Evolutionary conservation across 2,888 invertebrate genomes (phyloP), one percentile per base, ranked within the genome.

Genomic region (Siphonodentalium dalli): DNA sequence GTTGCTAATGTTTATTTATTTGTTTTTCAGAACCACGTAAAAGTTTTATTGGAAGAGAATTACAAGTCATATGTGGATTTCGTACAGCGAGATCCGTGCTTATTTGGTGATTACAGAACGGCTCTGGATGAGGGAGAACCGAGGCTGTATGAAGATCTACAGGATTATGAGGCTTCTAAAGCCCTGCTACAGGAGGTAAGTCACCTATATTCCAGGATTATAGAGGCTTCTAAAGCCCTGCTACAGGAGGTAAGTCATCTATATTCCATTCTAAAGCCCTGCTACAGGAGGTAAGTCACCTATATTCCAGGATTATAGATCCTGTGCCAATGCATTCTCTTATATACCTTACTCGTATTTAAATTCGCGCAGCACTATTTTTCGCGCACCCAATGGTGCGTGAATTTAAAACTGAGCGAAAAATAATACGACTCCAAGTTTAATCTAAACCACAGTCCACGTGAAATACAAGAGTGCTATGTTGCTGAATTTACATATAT

Each of bases 21-120:
- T 43, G n/a, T 21, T 38, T 37, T 43, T n/a, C 57, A 80, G 79
- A 71, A 65, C 45, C 63, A 66, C 20, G 46, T 79, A 11, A 70
- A 68, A 33, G 43, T 34, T 0, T 54, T 78, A 35, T 79, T 93
- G 1, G 85, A 84, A 43, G 80, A 80, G 11, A 70, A 79, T 48
- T 81, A 80, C 61, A 77, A 75, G 57, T 49, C 63, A 29, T 66
- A 84, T 26, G 66, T 84, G 4, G 89, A 91, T 38, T 91, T 90
- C 75, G 87, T 87, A 0, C 83, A 92, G 68, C 85, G 91, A 13
- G 89, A 94, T 81, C 95, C 95, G 0, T 73, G 93, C 42, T 84
- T 95, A 0, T 95, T 89, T 75, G 94, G 94, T 0, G 94, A 95
- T 76, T 94, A 90, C 72, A 86, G 93, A 38, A 93, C 93, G 72